Base-by-base conservation (phyloP, 64 coral and sea anemone genomes). In the Astreopora myriophthalma region DNA sequence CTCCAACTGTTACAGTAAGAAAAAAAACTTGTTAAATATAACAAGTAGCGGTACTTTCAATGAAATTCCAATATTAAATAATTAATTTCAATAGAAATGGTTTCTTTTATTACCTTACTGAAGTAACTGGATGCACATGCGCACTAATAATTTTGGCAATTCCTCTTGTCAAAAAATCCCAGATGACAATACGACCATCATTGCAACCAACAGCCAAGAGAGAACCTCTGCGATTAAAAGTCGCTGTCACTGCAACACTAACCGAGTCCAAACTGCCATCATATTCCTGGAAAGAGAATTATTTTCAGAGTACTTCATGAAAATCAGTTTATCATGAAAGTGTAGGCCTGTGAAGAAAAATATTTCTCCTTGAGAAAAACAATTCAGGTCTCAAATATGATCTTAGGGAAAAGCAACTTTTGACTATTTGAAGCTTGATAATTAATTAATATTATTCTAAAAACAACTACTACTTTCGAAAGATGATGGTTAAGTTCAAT, bases 121-220 rank as follows among this genome's bases (percentile, higher is more conserved):
- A 96, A 19, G 90, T 82, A 26, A 99, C 97, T 20, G 97, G 97
- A 40, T 99, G 97, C 10, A 99, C 97, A 90, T 99, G 97, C 29
- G 94, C 94, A 93, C 97, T 99, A 9, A 99, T 95, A 40, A 99
- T 96, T 85, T 99, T 99, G 23, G 90, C 91, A 83, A 99, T 99
- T 78, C 97, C 97, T 85, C 97, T 85, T 17, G 97, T 99, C 34
- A 99, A 72, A 71, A 99, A 99, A 69, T 99, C 97, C 97, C 97
- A 99, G 48, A 99, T 81, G 58, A 99, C 97, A 94, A 99, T 94
- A 48, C 97, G 88, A 36, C 97, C 97, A 94, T 99, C 97, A 94
- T 99, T 99, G 31, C 97, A 99, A 16, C 97, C 97, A 5, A 99
- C 97, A 88, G 94, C 97, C 31, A 99, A 71, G 16, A 99, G 84